A percentile compares a stretch with the other conserved stretches of the same genome.
Evolutionary conservation across 2,113 vertebrate genomes (phyloP).

Genomic region (Leptobrachium leishanense): DNA sequence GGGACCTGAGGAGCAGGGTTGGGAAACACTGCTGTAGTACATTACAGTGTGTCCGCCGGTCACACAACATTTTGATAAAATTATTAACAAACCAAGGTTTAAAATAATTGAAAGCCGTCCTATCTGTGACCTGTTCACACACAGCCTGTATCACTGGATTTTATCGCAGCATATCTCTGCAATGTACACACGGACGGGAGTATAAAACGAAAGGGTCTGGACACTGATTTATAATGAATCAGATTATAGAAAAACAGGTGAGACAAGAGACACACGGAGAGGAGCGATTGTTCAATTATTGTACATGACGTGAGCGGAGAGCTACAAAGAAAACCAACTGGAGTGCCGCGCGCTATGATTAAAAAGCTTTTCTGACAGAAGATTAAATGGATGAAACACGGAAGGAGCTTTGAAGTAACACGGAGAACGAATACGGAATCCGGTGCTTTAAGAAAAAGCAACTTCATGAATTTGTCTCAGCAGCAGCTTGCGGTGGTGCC

Average conservation of each 20-base stretch:
- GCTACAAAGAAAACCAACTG: neutral
- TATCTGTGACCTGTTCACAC: too few species aligned
- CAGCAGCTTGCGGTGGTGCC: too few species aligned
- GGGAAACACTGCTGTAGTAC: too few species aligned
- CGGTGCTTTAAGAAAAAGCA: too few species aligned
- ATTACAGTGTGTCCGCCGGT: too few species aligned
- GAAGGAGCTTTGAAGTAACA: neutral
- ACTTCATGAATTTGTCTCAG: too few species aligned
- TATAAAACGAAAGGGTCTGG: neutral
- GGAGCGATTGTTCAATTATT: neutral
- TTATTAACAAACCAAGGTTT: too few species aligned
- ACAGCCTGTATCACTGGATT: too few species aligned
- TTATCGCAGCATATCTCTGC: neutral
- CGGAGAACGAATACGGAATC: too few species aligned
- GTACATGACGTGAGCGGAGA: neutral
- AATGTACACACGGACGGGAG: neutral
- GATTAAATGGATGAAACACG: neutral
- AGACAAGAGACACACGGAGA: neutral
- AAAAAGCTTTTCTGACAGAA: constrained; percentile 5
- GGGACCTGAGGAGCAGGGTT: too few species aligned
- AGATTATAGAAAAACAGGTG: neutral
- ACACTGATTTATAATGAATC: neutral
- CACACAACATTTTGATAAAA: too few species aligned
- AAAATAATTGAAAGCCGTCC: too few species aligned
- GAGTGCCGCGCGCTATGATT: neutral